Percentiles rank a stretch among this genome's conserved stretches.
These are phyloP conservation scores for Polydesmus complanatus DNA, from an alignment of 2,888 invertebrate genomes.

Conservation along the genomic window DNA sequence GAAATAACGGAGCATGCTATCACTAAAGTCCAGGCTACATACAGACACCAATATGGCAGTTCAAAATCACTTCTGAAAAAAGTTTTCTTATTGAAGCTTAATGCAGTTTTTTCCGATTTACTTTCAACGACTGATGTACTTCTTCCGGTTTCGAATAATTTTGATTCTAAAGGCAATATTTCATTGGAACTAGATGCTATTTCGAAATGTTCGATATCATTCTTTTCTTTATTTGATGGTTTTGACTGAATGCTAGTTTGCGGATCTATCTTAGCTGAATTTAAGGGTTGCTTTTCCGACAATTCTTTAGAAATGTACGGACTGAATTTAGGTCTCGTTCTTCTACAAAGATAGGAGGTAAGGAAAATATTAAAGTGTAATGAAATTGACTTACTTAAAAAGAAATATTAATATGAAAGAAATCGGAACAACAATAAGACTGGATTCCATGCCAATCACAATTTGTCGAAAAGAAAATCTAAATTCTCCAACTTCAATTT, in stretches of 20 bases:
- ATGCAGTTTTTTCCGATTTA: background rate
- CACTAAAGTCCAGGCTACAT: constrained; percentile 9
- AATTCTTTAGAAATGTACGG: too few relatives aligned
- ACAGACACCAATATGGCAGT: constrained; percentile 6
- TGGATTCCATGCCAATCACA: constrained; percentile 8
- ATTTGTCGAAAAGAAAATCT: constrained; percentile 4
- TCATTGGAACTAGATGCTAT: too few relatives aligned
- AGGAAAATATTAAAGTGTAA: too few relatives aligned
- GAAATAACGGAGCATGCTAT: background rate
- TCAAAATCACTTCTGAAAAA: background rate
- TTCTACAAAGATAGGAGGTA: too few relatives aligned
- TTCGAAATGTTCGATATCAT: too few relatives aligned
- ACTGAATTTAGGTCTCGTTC: too few relatives aligned
- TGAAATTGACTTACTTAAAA: background rate
- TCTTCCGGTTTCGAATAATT: background rate
- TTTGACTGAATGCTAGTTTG: too few relatives aligned
- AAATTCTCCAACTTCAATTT: constrained; percentile 7
- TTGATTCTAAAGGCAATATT: too few relatives aligned
- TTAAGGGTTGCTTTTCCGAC: too few relatives aligned
- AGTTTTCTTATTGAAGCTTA: too few relatives aligned
- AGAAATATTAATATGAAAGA: background rate
- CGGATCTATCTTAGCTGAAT: too few relatives aligned
- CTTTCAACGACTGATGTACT: background rate
- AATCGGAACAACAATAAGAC: background rate
- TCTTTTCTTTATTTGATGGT: too few relatives aligned